Evolutionary conservation across 2,113 vertebrate species (phyloP).

Genomic region (Cynocephalus volans): DNA sequence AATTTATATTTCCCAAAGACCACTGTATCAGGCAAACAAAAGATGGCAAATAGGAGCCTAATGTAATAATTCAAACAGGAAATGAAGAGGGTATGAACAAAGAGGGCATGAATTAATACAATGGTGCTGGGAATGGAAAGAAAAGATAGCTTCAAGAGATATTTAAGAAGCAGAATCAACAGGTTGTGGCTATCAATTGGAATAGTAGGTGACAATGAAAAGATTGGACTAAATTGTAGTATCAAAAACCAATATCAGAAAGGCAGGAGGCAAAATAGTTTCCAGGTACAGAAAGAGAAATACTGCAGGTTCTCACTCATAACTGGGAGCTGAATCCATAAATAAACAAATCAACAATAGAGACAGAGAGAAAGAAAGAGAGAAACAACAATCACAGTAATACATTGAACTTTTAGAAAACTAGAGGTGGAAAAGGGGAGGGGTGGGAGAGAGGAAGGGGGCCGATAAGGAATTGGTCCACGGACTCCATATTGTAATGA

Average conservation of each 20-base stretch:
- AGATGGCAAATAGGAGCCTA: neutral
- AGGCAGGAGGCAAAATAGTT: neutral
- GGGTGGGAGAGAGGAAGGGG: no score
- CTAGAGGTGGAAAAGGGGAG: no score
- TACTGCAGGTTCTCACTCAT: no score
- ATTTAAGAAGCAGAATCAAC: neutral
- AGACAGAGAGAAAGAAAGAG: no score
- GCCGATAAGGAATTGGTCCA: no score
- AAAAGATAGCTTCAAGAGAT: neutral
- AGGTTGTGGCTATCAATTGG: neutral
- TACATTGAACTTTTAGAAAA: no score
- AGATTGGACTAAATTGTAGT: neutral
- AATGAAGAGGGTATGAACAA: neutral
- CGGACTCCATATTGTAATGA: no score
- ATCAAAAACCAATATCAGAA: neutral
- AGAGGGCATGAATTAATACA: neutral
- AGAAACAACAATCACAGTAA: no score
- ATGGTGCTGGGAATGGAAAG: neutral
- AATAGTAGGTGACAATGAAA: neutral
- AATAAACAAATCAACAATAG: no score
- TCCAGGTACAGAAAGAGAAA: no score
- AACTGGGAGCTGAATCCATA: no score
- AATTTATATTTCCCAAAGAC: slow-evolving; percentile 36
- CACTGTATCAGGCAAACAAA: neutral
- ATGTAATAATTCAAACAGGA: neutral